These are phyloP conservation scores for Hydriomena furcata DNA, from an alignment of 2,888 invertebrate genomes.

Conservation along the genomic window DNA sequence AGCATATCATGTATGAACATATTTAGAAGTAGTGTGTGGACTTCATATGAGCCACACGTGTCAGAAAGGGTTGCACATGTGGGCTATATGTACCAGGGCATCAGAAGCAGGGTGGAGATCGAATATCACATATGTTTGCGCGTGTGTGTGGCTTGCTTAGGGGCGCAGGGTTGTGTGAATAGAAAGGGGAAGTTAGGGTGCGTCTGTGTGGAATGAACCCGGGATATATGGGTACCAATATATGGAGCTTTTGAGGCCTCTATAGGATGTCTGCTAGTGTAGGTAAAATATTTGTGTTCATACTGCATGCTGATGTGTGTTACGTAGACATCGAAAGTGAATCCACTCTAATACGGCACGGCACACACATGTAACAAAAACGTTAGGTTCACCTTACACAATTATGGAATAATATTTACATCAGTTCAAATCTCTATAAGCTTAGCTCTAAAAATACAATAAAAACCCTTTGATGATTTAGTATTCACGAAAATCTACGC, in stretches of 20 bases:
- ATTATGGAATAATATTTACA: too few relatives aligned
- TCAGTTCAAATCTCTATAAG: too few relatives aligned
- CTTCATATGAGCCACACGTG: slow-evolving; percentile 55
- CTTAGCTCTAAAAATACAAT: too few relatives aligned
- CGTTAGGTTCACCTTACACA: too few relatives aligned
- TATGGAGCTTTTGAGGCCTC: neutral
- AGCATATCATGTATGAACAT: slow-evolving; percentile 18
- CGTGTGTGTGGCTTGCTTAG: slow-evolving; percentile 47
- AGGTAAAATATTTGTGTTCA: neutral
- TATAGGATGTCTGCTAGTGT: slow-evolving; percentile 14
- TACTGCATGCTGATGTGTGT: slow-evolving; percentile 7
- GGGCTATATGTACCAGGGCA: slow-evolving; percentile 76
- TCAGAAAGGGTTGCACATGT: slow-evolving; percentile 81
- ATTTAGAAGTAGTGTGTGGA: slow-evolving; percentile 43
- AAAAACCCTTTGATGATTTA: too few relatives aligned
- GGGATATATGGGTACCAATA: too few relatives aligned
- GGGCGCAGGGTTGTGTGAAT: slow-evolving; percentile 38
- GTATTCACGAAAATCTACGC: too few relatives aligned
- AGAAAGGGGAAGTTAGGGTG: slow-evolving; percentile 33
- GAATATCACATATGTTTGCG: slow-evolving; percentile 63
- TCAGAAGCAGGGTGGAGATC: slow-evolving; percentile 54
- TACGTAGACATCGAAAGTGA: neutral
- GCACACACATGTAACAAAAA: too few relatives aligned
- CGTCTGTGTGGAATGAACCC: slow-evolving; percentile 35
- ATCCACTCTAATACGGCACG: neutral